Base-by-base conservation (phyloP, 2,113 vertebrate species). In the Odobenus rosmarus region DNA sequence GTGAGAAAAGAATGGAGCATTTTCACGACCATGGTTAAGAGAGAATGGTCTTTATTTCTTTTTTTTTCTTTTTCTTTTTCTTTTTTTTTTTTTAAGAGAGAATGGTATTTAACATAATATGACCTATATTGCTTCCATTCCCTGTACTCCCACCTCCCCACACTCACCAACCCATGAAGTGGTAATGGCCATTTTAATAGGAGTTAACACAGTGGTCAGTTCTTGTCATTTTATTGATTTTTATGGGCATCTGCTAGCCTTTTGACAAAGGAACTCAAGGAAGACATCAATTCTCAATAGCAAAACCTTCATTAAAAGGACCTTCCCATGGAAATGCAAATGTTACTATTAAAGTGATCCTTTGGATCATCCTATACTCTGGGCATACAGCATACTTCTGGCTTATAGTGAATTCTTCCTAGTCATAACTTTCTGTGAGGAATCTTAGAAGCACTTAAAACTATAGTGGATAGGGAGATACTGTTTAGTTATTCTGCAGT, bases 171-270 rank as follows among this genome's bases (percentile, higher is more conserved):
- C 93, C 67, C 51, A 9, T 6, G 81, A 84, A 80, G 67, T 61
- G 24, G 57, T 83, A 86, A n/a, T 86, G 57, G 42, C 42, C 23
- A 26, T 93, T 87, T 93, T 90, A 90, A 80, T 74, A 90, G 42
- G n/a, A 86, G 72, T 95, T 86, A 83, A 76, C 39, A 16, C 55
- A 80, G 39, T 91, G 77, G n/a, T 79, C 81, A 69, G 0, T 84
- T 92, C 51, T 80, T 76, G 39, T 92, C 33, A 9, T 83, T 82
- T 71, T 26, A 84, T 91, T 94, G 90, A 53, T 55, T 96, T 96
- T 83, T 67, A 81, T 88, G 42, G 55, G 67, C 74, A 87, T 84
- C 77, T 93, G 88, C 80, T 94, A 21, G 94, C 62, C 72, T 21
- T 93, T 88, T 97, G 88, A 91, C 59, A 83, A 62, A 83, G 67